Conservation (phyloP, 2,797 vertebrate genomes). For the Adrianichthys oophorus region DNA sequence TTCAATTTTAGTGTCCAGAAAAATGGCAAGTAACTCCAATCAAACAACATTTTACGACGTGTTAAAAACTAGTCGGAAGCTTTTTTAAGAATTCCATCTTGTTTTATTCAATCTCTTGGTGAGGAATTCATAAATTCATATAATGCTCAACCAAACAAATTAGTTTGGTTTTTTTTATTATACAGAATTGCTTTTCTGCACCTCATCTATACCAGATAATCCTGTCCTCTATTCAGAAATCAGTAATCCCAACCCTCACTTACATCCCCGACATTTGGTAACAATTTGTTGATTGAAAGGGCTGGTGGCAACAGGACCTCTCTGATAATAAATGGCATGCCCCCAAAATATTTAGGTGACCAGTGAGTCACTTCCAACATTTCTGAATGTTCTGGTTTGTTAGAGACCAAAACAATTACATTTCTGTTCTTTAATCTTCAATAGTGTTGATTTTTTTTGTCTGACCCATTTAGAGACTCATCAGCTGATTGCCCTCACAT, state of each 20-base stretch:
- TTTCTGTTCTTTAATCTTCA: conserved; percentile 13
- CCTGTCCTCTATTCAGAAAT: neutral
- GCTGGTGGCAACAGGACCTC: too few species aligned
- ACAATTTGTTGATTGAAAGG: neutral
- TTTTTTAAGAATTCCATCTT: too few species aligned
- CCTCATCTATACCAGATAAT: neutral
- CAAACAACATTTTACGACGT: too few species aligned
- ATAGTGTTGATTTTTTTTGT: neutral
- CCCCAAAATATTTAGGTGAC: too few species aligned
- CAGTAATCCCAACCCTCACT: neutral
- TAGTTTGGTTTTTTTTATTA: neutral
- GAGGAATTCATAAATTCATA: neutral
- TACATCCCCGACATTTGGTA: neutral
- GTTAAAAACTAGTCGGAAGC: too few species aligned
- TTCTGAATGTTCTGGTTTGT: neutral
- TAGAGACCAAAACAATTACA: neutral
- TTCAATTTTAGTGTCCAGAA: too few species aligned
- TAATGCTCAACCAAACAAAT: neutral
- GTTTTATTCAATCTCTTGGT: too few species aligned
- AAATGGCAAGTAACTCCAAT: too few species aligned
- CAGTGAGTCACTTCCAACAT: too few species aligned
- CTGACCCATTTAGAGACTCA: too few species aligned
- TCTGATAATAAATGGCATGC: too few species aligned
- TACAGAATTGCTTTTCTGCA: neutral
- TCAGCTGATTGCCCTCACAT: too few species aligned